phyloP scores from a whole-genome alignment of 2,113 vertebrate genomes.

The Bettongia penicillata region DNA sequence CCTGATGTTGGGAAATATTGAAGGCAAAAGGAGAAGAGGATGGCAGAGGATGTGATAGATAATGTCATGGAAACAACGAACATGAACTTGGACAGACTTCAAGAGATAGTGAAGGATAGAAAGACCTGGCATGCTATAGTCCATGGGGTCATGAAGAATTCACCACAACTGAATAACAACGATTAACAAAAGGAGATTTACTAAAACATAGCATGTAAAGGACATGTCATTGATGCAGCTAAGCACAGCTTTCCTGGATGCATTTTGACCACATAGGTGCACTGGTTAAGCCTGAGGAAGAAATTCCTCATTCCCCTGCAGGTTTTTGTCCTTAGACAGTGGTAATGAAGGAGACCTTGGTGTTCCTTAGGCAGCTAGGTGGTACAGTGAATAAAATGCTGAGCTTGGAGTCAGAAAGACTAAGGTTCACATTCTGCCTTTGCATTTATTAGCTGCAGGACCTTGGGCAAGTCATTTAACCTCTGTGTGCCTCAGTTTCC shows the following conservation, averaged over 20 bases:
- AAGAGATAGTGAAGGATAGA: too few species aligned
- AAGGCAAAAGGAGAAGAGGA: too few species aligned
- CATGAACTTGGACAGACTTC: too few species aligned
- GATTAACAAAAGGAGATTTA: background rate
- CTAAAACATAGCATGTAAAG: background rate
- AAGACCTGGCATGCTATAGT: too few species aligned
- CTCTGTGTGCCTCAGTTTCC: background rate
- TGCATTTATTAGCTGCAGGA: background rate
- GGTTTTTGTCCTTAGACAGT: background rate
- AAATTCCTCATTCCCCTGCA: background rate
- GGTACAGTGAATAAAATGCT: background rate
- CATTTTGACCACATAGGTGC: background rate
- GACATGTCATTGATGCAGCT: background rate
- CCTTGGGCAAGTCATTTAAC: background rate
- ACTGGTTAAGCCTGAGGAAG: background rate
- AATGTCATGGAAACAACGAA: too few species aligned
- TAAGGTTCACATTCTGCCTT: background rate
- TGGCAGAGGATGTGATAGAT: too few species aligned
- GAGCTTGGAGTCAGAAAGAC: too few species aligned
- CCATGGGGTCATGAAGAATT: too few species aligned
- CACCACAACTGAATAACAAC: too few species aligned
- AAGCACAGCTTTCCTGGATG: background rate
- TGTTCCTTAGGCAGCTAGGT: background rate
- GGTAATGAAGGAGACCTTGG: background rate
- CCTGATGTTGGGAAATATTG: too few species aligned